These are phyloP conservation scores for Petrolisthes cinctipes DNA, from an alignment of 2,888 invertebrate genomes.

Conservation along the genomic window DNA sequence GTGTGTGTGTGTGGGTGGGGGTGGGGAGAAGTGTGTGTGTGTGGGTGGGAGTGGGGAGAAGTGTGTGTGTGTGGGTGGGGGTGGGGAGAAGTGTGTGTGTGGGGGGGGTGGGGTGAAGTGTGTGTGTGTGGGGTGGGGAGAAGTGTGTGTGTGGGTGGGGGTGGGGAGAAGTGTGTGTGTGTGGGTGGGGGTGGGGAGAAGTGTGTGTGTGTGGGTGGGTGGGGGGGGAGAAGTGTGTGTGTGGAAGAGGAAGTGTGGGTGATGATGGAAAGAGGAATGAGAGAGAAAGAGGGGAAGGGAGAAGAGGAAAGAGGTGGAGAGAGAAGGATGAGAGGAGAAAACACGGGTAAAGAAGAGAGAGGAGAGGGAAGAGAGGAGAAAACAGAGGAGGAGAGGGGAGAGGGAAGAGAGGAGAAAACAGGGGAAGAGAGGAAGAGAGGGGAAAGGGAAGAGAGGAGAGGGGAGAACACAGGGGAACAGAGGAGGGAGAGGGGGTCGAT, in stretches of 20 bases:
- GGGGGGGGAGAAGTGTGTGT: background rate
- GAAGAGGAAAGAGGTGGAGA: background rate
- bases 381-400: background rate
- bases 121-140: too few species aligned
- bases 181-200: background rate
- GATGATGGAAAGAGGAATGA: background rate
- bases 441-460: background rate
- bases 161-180: too few species aligned
- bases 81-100: background rate
- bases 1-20: background rate
- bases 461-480: background rate
- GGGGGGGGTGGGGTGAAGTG: too few species aligned
- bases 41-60: background rate
- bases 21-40: background rate
- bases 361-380: background rate
- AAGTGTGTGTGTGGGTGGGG: background rate
- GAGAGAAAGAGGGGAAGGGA: background rate
- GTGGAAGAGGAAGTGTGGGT: background rate
- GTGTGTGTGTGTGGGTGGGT: background rate
- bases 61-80: background rate
- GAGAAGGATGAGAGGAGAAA: background rate
- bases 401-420: background rate
- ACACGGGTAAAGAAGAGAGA: background rate
- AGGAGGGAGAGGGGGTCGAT: background rate
- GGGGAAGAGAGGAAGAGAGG: background rate